A percentile compares a stretch with the other conserved stretches of the same genome.
These are phyloP conservation scores for Thereva nobilitata DNA, from an alignment of 2,888 invertebrate species.

Conservation along the genomic window DNA sequence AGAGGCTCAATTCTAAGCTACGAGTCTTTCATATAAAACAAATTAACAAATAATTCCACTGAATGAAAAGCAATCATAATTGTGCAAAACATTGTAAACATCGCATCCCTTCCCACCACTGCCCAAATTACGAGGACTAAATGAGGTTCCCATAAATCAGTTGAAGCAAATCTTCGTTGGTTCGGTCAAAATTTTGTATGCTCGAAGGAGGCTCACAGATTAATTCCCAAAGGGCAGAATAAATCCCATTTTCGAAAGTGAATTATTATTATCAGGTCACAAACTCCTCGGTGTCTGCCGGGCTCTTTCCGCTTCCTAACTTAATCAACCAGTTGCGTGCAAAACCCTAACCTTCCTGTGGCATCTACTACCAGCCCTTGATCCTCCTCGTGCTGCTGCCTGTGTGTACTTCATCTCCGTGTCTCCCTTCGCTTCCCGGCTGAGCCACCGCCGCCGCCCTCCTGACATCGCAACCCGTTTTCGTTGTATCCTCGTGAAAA, in stretches of 20 bases:
- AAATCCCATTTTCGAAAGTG: slow-evolving; percentile 29
- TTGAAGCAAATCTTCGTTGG: slow-evolving; percentile 28
- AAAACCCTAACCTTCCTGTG: neutral
- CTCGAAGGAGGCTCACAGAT: slow-evolving; percentile 20
- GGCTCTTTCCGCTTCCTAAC: slow-evolving; percentile 23
- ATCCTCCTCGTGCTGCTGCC: too few relatives aligned
- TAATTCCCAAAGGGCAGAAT: slow-evolving; percentile 18
- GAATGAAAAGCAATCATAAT: too few relatives aligned
- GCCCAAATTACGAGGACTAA: slow-evolving; percentile 29
- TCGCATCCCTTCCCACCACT: slow-evolving; percentile 14
- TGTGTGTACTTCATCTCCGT: too few relatives aligned
- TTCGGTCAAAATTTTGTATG: slow-evolving; percentile 26
- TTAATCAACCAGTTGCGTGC: slow-evolving; percentile 33
- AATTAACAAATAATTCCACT: too few relatives aligned
- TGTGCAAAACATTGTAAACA: too few relatives aligned
- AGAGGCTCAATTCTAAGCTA: too few relatives aligned
- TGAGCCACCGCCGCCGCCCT: neutral
- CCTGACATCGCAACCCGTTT: neutral
- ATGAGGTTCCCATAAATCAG: slow-evolving; percentile 28
- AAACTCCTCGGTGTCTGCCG: slow-evolving; percentile 13
- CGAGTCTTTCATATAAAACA: too few relatives aligned
- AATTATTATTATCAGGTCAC: slow-evolving; percentile 33
- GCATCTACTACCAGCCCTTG: too few relatives aligned
- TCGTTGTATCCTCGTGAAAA: neutral
- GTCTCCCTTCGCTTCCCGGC: neutral